Base-by-base conservation (phyloP, 2,888 invertebrate species). In the Yponomeuta cagnagella region DNA sequence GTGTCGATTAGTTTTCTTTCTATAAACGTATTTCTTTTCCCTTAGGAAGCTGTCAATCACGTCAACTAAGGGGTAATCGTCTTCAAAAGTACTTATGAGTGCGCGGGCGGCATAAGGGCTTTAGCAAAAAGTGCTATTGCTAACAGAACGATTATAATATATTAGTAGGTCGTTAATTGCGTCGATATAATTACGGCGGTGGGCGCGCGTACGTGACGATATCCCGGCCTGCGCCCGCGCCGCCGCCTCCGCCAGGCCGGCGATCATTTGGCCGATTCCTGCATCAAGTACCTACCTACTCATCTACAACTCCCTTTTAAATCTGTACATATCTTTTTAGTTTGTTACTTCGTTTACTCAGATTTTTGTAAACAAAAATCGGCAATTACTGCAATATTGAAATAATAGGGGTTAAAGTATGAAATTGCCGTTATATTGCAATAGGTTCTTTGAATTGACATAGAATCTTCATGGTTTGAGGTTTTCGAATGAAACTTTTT, bases 71-170 rank as follows among this genome's bases (percentile, higher is more conserved):
- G 30, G 43, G 69, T 69, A 37, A 77, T 76, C 78, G 78, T 76
- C 74, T 79, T 76, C 78, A 79, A 79, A 81, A 80, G 81, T 81
- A 81, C 82, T 80, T 52, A 52, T 12, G 70, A n/a, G 52, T 58
- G 52, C 52, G 52, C 52, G 33, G n/a, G 63, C 63, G 63, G 85
- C 77, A 84, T 15, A 85, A 82, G 82, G 73, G 76, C 89, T 89
- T 83, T 90, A 79, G 84, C 79, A 91, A 92, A 92, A 92, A 92
- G 81, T 73, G 78, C 79, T 82, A 83, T 86, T 84, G 86, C 88
- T 89, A 85, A 90, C 88, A 81, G 87, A 88, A 85, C 91, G 89
- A 90, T 92, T 92, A 92, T 92, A 91, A 89, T 92, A 91, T 92
- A 92, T 92, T 92, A 91, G 92, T 90, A 87, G 83, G 82, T 78